These are phyloP conservation scores for Lithobius niger DNA, from an alignment of 1,140 invertebrate species.

Conservation along the genomic window DNA sequence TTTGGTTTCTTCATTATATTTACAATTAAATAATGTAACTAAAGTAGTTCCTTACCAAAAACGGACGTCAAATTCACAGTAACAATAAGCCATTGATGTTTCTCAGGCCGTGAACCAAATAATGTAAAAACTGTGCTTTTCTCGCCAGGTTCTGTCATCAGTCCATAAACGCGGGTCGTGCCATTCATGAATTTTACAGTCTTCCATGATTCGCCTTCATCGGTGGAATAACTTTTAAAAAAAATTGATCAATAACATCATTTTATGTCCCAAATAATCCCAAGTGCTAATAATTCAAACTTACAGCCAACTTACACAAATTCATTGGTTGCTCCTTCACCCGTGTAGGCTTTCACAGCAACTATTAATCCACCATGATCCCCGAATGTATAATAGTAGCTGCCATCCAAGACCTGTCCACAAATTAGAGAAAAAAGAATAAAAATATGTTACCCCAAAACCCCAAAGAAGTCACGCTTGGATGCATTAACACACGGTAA, in stretches of 20 bases:
- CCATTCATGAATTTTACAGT: conserved; percentile 51
- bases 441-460: background rate
- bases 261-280: background rate
- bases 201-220: conserved; percentile 72
- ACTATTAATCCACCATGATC: conserved; percentile 80
- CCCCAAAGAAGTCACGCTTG: no score
- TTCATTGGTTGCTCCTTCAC: conserved; percentile 53
- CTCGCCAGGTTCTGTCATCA: conserved; percentile 83
- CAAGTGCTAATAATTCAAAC: background rate
- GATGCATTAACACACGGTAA: no score
- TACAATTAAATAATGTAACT: no score
- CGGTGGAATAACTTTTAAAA: conserved; percentile 51
- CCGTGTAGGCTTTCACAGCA: conserved; percentile 58
- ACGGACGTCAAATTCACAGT: conserved; percentile 61
- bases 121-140: conserved; percentile 82
- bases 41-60: conserved; percentile 51
- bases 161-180: conserved; percentile 55
- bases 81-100: conserved; percentile 75
- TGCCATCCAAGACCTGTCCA: conserved; percentile 52
- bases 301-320: conserved; percentile 38
- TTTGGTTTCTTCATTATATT: no score
- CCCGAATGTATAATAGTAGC: conserved; percentile 75
- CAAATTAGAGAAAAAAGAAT: background rate
- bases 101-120: conserved; percentile 61
- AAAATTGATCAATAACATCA: conserved; percentile 1